Conservation (phyloP, 2,113 vertebrate species). For the Chaetura pelagica region DNA sequence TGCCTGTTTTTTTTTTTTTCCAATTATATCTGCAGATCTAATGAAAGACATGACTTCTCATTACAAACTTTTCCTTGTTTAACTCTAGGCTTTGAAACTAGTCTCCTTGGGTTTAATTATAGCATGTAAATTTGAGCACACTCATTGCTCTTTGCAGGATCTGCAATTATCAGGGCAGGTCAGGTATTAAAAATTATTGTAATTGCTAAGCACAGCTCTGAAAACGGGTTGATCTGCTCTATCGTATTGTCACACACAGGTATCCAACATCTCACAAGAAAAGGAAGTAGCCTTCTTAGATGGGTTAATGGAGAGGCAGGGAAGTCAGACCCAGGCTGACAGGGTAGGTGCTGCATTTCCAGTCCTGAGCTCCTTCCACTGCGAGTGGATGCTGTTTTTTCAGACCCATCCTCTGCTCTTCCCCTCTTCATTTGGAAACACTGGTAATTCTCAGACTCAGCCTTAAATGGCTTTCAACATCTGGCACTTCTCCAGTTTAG, state of each 20-base stretch:
- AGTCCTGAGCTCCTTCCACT: background rate
- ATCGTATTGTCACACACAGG: rapidly evolving
- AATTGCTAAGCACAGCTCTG: background rate
- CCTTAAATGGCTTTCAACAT: slow-evolving; percentile 60
- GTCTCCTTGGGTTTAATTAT: slow-evolving; percentile 70
- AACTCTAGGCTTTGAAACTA: slow-evolving; percentile 61
- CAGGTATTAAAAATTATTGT: slow-evolving; percentile 26
- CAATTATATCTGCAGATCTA: slow-evolving; percentile 58
- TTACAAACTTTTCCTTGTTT: slow-evolving; percentile 66
- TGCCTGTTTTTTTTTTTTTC: slow-evolving; percentile 51
- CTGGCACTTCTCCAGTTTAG: slow-evolving; percentile 72
- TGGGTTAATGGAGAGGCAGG: background rate
- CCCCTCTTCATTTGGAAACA: background rate
- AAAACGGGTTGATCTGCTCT: background rate
- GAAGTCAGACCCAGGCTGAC: background rate
- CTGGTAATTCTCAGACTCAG: background rate
- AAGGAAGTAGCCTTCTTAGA: background rate
- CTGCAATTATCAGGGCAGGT: background rate
- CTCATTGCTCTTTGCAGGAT: background rate
- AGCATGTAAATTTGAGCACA: slow-evolving; percentile 59
- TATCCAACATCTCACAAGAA: background rate
- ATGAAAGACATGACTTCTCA: slow-evolving; percentile 55
- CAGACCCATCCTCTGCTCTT: background rate
- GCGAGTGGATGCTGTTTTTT: background rate
- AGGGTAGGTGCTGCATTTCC: background rate